phyloP scores from a whole-genome alignment of 92 coral and sea anemone genomes.

The Blastomussa wellsi region DNA sequence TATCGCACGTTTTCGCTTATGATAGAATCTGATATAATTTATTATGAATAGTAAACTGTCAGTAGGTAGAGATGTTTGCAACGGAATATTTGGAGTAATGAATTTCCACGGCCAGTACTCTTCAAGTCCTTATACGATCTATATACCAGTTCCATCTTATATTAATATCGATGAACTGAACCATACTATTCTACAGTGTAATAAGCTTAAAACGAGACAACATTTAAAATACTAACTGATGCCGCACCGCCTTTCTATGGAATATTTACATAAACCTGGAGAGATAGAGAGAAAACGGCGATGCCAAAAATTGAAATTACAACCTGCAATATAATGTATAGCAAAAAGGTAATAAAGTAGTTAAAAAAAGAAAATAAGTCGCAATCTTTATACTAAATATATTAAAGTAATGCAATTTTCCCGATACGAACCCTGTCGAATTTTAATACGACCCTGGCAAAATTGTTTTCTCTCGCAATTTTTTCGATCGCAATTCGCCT shows the following conservation, averaged over 20 bases:
- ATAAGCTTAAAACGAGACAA: background rate
- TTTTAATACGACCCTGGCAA: background rate
- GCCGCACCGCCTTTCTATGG: background rate
- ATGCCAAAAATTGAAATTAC: background rate
- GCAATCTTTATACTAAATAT: conserved; percentile 4
- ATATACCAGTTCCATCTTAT: background rate
- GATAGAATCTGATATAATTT: background rate
- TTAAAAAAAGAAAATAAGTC: background rate
- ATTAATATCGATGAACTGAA: background rate
- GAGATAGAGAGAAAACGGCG: background rate
- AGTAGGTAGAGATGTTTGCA: background rate
- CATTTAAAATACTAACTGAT: background rate
- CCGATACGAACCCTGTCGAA: background rate
- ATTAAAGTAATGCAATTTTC: conserved; percentile 16
- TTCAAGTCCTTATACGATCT: no score
- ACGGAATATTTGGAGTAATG: background rate
- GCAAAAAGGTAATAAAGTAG: background rate
- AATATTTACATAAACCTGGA: background rate
- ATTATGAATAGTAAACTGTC: background rate
- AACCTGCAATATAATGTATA: background rate
- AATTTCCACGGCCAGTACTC: background rate
- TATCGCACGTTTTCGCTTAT: background rate
- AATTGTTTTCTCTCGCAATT: background rate
- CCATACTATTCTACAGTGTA: background rate
- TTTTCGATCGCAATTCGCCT: conserved; percentile 11